These are phyloP conservation scores for Tinea pellionella DNA, from an alignment of 2,888 invertebrate genomes.

Conservation along the genomic window DNA sequence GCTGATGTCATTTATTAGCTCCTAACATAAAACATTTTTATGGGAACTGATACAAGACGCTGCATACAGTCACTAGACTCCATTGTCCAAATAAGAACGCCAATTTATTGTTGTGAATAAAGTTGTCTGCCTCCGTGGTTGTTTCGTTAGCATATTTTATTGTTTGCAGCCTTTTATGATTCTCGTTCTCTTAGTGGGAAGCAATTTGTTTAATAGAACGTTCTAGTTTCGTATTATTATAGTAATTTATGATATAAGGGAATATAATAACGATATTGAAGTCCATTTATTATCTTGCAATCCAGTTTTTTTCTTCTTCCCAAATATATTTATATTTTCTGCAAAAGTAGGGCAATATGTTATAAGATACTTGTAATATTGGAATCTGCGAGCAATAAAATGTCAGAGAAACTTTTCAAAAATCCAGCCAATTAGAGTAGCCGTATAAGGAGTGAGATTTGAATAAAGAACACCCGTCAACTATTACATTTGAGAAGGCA, in stretches of 20 bases:
- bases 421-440: conserved; percentile 8
- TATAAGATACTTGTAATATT: not conserved
- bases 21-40: conserved; percentile 70
- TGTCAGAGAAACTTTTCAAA: not conserved
- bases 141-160: conserved; percentile 17
- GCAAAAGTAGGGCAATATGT: not conserved
- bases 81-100: conserved; percentile 45
- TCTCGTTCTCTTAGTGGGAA: conserved; percentile 4
- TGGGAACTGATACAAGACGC: conserved; percentile 55
- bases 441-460: conserved; percentile 15
- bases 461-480: conserved; percentile 36
- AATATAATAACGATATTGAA: too few relatives aligned
- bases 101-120: conserved; percentile 58
- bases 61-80: conserved; percentile 39
- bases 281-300: too few relatives aligned
- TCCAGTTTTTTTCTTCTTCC: too few relatives aligned
- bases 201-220: conserved; percentile 7
- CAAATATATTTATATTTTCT: too few relatives aligned
- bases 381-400: not conserved
- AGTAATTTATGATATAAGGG: not conserved
- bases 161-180: conserved; percentile 8
- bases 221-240: not conserved
- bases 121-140: conserved; percentile 33
- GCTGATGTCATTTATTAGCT: conserved; percentile 70
- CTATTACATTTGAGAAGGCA: conserved; percentile 36